These are phyloP conservation scores for Zoanthus gigantus DNA, from an alignment of 92 coral and sea anemone genomes.

Conservation along the genomic window DNA sequence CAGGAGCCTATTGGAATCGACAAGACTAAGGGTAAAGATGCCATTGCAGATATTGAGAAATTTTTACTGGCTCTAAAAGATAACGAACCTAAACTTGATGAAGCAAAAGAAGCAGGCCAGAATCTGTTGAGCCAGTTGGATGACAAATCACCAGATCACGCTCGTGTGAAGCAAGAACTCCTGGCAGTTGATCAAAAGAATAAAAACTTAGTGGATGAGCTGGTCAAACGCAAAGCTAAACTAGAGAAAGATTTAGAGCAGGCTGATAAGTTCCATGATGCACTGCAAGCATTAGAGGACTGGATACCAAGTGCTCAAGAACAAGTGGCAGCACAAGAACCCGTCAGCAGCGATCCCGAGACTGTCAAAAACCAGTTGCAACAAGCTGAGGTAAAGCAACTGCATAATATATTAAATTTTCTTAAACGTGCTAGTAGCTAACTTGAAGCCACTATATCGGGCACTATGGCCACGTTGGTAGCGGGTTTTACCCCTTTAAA, in stretches of 20 bases:
- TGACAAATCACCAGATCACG: slow-evolving; percentile 82
- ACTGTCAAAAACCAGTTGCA: slow-evolving; percentile 88
- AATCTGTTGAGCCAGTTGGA: slow-evolving; percentile 73
- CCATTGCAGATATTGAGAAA: slow-evolving; percentile 72
- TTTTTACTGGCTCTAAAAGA: slow-evolving; percentile 70
- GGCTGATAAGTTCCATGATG: slow-evolving; percentile 89
- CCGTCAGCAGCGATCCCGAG: slow-evolving; percentile 92
- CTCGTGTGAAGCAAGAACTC: slow-evolving; percentile 75
- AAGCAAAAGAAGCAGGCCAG: slow-evolving; percentile 72
- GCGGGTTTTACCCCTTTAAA: too few species aligned
- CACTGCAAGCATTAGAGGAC: slow-evolving; percentile 80
- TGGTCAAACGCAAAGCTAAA: slow-evolving; percentile 65
- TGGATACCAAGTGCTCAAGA: slow-evolving; percentile 89
- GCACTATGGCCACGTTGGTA: too few species aligned
- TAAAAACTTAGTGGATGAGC: slow-evolving; percentile 71
- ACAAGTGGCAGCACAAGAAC: slow-evolving; percentile 82
- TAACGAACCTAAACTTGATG: slow-evolving; percentile 71
- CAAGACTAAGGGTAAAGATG: slow-evolving; percentile 74
- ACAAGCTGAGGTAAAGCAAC: slow-evolving; percentile 80
- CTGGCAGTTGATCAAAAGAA: slow-evolving; percentile 72
- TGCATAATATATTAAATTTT: too few species aligned
- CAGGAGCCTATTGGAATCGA: slow-evolving; percentile 89
- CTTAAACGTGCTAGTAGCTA: too few species aligned
- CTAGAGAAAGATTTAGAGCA: slow-evolving; percentile 77
- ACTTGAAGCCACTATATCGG: too few species aligned